A percentile compares a stretch with the other conserved stretches of the same genome.
Conservation (phyloP, 2,888 invertebrate species). For the Pterostichus niger region DNA sequence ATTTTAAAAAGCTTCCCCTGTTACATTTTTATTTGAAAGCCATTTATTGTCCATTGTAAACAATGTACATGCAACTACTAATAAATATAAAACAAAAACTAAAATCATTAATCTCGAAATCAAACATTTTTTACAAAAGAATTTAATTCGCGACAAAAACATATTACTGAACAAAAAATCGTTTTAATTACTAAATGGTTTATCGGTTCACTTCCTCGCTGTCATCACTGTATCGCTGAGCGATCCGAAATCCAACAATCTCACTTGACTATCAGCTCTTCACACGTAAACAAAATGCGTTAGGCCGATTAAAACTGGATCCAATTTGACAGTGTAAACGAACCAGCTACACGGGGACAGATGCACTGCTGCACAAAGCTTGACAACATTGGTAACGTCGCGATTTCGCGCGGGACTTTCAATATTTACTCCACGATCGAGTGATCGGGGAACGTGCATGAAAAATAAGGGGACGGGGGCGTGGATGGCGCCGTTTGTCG, state of each 20-base stretch:
- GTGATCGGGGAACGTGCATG: constrained; percentile 12
- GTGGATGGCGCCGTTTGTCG: constrained; percentile 14
- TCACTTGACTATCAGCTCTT: constrained; percentile 9
- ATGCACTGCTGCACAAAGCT: constrained; percentile 24
- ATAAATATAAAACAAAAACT: not conserved
- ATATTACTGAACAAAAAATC: constrained; percentile 1
- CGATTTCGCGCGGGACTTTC: constrained; percentile 20
- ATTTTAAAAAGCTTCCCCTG: too few relatives aligned
- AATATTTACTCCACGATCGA: constrained; percentile 19
- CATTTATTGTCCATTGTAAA: too few relatives aligned
- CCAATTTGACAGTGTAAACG: constrained; percentile 62
- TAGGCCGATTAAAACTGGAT: constrained; percentile 61
- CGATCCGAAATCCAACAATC: constrained; percentile 16
- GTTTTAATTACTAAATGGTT: constrained; percentile 41
- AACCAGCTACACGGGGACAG: constrained; percentile 8
- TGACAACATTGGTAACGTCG: constrained; percentile 3
- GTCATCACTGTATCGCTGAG: not conserved
- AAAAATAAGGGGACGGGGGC: constrained; percentile 33
- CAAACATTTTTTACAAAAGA: constrained; percentile 30
- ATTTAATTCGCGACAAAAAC: constrained; percentile 12
- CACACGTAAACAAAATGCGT: constrained; percentile 59
- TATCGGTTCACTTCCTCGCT: not conserved
- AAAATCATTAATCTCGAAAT: constrained; percentile 29
- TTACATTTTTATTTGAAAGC: too few relatives aligned
- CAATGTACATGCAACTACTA: too few relatives aligned